Conservation (phyloP, 2,888 invertebrate genomes). For the Lasioglossum leucozonium region DNA sequence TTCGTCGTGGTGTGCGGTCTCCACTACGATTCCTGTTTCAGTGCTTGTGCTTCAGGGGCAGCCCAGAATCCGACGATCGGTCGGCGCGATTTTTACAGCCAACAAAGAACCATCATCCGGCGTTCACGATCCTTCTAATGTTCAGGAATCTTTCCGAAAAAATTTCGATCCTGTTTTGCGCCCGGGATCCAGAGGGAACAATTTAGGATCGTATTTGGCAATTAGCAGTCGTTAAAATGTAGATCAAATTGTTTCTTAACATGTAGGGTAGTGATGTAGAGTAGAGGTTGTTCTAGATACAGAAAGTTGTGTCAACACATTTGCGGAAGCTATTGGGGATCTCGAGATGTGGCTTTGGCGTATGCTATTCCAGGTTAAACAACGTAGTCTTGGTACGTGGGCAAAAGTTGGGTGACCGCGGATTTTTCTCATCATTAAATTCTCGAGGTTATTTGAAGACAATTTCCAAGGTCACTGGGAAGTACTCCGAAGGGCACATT, state of each 20-base stretch:
- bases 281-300: not conserved
- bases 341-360: too few species aligned
- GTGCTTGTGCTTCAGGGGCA: not conserved
- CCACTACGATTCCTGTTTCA: not conserved
- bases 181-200: not conserved
- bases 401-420: too few species aligned
- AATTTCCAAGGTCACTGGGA: too few species aligned
- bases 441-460: too few species aligned
- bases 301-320: too few species aligned
- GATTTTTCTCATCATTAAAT: too few species aligned
- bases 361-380: too few species aligned
- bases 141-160: not conserved
- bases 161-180: not conserved
- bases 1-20: slow-evolving; percentile 30
- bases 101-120: not conserved
- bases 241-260: not conserved
- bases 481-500: not conserved
- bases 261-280: not conserved
- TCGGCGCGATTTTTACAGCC: not conserved
- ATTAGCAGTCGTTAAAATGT: not conserved
- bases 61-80: not conserved
- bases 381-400: too few species aligned
- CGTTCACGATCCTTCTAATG: not conserved
- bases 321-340: too few species aligned
- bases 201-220: not conserved